Conservation (phyloP, 53 echinoderm and acorn worm genomes). For the Holothuria scabra region DNA sequence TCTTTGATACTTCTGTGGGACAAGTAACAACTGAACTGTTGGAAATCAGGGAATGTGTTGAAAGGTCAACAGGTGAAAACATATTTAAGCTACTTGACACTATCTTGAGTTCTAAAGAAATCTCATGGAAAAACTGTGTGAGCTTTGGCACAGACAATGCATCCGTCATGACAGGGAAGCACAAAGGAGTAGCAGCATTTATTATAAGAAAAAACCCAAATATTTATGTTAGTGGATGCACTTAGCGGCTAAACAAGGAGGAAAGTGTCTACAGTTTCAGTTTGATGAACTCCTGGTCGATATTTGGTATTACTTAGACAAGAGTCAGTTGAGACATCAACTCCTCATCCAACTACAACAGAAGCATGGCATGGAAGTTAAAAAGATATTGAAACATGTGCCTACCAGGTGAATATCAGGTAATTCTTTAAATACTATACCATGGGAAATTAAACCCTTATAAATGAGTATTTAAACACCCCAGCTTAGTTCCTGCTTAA, state of each 20-base stretch:
- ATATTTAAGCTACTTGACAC: slow-evolving; percentile 55
- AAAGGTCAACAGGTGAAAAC: slow-evolving; percentile 62
- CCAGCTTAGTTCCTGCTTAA: too few species aligned
- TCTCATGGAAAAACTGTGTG: slow-evolving; percentile 61
- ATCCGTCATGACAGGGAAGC: slow-evolving; percentile 55
- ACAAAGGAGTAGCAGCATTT: slow-evolving; percentile 47
- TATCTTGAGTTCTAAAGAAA: slow-evolving; percentile 27
- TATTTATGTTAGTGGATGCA: slow-evolving; percentile 46
- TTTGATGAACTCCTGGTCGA: slow-evolving; percentile 53
- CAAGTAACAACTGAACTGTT: slow-evolving; percentile 47
- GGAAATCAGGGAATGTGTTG: slow-evolving; percentile 48
- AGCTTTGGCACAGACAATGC: slow-evolving; percentile 54
- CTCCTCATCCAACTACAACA: slow-evolving; percentile 12
- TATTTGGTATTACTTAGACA: slow-evolving; percentile 57
- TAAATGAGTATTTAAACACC: too few species aligned
- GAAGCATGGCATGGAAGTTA: slow-evolving; percentile 2
- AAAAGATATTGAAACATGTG: slow-evolving; percentile 29
- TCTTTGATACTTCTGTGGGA: neutral
- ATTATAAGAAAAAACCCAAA: neutral
- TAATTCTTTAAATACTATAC: too few species aligned
- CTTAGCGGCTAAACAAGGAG: slow-evolving; percentile 41
- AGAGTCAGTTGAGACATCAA: slow-evolving; percentile 27
- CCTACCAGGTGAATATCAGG: slow-evolving; percentile 22
- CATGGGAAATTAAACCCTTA: too few species aligned
- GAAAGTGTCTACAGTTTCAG: slow-evolving; percentile 17